A percentile compares a stretch with the other conserved stretches of the same genome.
Conservation (phyloP, 2,113 vertebrate genomes). For the Laterallus jamaicensis region DNA sequence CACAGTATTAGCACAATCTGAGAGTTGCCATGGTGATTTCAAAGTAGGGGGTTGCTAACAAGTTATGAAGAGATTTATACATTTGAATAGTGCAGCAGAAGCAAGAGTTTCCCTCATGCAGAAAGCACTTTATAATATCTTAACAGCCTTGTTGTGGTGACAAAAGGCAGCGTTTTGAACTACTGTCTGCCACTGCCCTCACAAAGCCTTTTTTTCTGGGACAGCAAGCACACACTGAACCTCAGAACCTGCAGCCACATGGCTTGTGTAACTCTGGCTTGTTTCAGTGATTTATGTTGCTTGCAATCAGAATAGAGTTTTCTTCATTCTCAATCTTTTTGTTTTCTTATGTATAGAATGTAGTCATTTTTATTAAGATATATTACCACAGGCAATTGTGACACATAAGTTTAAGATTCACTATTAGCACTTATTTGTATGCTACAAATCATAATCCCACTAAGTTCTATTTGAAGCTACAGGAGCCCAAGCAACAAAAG, state of each 20-base stretch:
- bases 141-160: neutral
- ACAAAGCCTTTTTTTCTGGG: neutral
- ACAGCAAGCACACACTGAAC: neutral
- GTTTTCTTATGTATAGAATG: neutral
- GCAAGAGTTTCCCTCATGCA: neutral
- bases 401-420: neutral
- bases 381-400: neutral
- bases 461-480: neutral
- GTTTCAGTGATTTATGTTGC: neutral
- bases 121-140: neutral
- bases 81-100: neutral
- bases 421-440: neutral
- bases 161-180: neutral
- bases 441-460: neutral
- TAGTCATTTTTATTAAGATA: neutral
- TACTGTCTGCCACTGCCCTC: neutral
- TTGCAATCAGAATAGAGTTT: neutral
- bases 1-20: neutral
- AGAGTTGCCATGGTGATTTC: slow-evolving; percentile 1
- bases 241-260: neutral
- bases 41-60: neutral
- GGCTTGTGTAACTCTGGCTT: neutral
- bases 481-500: neutral
- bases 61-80: neutral
- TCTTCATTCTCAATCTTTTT: neutral